phyloP scores from a whole-genome alignment of 1,140 invertebrate species.

The Plutomurus gul region DNA sequence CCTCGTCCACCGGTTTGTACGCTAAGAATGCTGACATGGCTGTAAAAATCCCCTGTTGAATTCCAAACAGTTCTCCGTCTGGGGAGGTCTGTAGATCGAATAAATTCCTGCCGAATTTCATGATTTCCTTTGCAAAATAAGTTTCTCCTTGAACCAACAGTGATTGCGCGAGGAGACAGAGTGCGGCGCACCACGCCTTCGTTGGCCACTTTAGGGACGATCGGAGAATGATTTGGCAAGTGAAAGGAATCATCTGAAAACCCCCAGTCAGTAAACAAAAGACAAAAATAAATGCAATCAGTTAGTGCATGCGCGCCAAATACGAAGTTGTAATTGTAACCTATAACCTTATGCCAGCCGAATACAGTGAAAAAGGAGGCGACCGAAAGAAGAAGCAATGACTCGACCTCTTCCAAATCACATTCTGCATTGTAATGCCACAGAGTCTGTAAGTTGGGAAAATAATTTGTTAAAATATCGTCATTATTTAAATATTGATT shows the following conservation, averaged over 20 bases:
- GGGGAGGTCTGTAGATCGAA: conserved; percentile 39
- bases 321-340: too few relatives aligned
- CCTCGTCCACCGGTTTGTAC: conserved; percentile 31
- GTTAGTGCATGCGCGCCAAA: too few relatives aligned
- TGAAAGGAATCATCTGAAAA: conserved; percentile 40
- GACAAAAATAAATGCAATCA: too few relatives aligned
- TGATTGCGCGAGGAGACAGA: conserved; percentile 33
- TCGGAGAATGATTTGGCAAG: conserved; percentile 41
- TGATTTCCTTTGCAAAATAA: conserved; percentile 14
- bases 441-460: conserved; percentile 35
- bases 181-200: conserved; percentile 39
- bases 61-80: conserved; percentile 40
- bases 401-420: conserved; percentile 48
- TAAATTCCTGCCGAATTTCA: conserved; percentile 40
- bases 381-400: conserved; percentile 30
- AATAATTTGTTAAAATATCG: neutral
- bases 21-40: conserved; percentile 14
- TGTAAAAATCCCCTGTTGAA: conserved; percentile 36
- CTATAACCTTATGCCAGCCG: conserved; percentile 49
- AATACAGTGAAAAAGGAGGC: conserved; percentile 38
- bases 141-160: conserved; percentile 36
- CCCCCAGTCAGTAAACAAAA: too few relatives aligned
- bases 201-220: conserved; percentile 43
- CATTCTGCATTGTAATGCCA: conserved; percentile 47
- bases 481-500: neutral